phyloP scores from a whole-genome alignment of 2,888 invertebrate species.

The Sturmia bella region DNA sequence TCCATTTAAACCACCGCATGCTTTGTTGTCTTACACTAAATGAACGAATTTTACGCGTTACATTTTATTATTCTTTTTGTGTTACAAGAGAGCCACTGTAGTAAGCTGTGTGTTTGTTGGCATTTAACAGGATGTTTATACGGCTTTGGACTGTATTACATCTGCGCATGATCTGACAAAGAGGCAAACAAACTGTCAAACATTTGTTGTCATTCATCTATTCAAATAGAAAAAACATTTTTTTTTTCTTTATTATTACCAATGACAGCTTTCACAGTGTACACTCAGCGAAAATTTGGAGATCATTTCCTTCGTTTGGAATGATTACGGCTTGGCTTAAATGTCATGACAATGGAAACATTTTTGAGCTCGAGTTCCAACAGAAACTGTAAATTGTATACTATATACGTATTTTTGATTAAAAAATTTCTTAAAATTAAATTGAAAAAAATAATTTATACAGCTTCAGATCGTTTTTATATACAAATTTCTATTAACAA shows the following conservation, averaged over 20 bases:
- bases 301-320: too few relatives aligned
- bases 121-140: not conserved
- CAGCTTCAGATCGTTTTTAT: too few relatives aligned
- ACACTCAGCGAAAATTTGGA: slow-evolving; percentile 29
- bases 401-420: too few relatives aligned
- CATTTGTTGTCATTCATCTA: slow-evolving; percentile 29
- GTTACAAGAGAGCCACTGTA: slow-evolving; percentile 12
- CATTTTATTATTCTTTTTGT: not conserved
- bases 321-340: too few relatives aligned
- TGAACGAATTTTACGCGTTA: slow-evolving; percentile 29
- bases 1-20: slow-evolving; percentile 17
- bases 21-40: not conserved
- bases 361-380: too few relatives aligned
- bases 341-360: too few relatives aligned
- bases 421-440: too few relatives aligned
- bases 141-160: not conserved
- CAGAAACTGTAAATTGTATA: too few relatives aligned
- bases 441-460: too few relatives aligned
- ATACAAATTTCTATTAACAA: too few relatives aligned
- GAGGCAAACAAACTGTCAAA: not conserved
- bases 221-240: not conserved
- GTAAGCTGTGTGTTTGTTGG: slow-evolving; percentile 8
- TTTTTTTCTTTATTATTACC: slow-evolving; percentile 16
- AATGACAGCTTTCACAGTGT: slow-evolving; percentile 52
- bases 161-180: slow-evolving; percentile 20